These are phyloP conservation scores for Hedychridium roseum DNA, from an alignment of 2,888 invertebrate species.

Conservation along the genomic window DNA sequence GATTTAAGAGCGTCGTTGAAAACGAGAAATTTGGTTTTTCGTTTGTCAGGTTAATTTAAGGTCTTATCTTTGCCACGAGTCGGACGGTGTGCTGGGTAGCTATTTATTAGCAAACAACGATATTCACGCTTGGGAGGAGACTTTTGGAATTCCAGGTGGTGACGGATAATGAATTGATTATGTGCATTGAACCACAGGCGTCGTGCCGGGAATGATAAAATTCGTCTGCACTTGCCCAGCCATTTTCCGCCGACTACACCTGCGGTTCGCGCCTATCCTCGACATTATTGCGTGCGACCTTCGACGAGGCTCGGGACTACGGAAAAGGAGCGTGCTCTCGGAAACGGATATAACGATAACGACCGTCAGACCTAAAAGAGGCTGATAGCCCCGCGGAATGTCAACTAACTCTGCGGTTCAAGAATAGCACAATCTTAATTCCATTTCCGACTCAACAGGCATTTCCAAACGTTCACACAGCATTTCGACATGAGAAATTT, in stretches of 20 bases:
- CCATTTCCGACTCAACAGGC: not conserved
- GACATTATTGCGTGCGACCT: constrained; percentile 40
- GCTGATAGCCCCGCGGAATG: not conserved
- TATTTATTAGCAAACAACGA: too few relatives aligned
- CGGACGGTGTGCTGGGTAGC: too few relatives aligned
- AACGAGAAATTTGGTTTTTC: too few relatives aligned
- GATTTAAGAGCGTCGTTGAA: too few relatives aligned
- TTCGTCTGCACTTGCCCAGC: too few relatives aligned
- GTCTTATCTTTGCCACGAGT: too few relatives aligned
- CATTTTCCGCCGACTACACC: constrained; percentile 3
- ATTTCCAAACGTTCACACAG: not conserved
- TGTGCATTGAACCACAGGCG: constrained; percentile 12
- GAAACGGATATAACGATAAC: not conserved
- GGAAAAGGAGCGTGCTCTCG: constrained; percentile 12
- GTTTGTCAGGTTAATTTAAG: too few relatives aligned
- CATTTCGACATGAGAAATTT: not conserved
- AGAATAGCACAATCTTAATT: not conserved
- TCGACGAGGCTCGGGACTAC: constrained; percentile 30
- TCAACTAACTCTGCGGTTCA: not conserved
- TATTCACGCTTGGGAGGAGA: too few relatives aligned
- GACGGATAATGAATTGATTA: constrained; percentile 20
- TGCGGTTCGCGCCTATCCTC: constrained; percentile 31
- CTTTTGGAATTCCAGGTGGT: constrained; percentile 17
- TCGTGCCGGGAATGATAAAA: constrained; percentile 25
- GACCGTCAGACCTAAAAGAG: not conserved